Evolutionary conservation across 2,888 invertebrate genomes (phyloP), one percentile per base, ranked within the genome.

Genomic region (Stenolophus ochropezus): DNA sequence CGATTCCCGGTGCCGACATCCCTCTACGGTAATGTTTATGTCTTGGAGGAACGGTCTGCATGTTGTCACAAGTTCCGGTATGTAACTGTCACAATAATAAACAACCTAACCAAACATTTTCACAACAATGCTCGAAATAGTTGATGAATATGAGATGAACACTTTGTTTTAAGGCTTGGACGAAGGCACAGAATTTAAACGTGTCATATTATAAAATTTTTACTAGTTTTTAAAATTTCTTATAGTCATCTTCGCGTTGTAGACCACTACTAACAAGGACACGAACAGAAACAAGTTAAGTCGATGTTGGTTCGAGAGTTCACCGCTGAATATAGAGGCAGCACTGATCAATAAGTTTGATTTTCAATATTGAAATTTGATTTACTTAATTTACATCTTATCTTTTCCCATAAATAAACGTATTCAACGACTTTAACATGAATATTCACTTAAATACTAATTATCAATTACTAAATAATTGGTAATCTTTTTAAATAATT

Each of bases 41-140:
- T 65, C 83, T 75, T 18, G 83, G 83, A 49, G 83, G 83, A 56
- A 82, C 83, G 6, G 83, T 79, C 74, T 83, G 83, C 83, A 83
- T 83, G 65, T 73, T 82, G 42, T 21, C 16, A 42, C 49, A 78
- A 42, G 27, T 75, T 75, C 27, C 49, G 74, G 49, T 49, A 23
- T 47, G 47, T 25, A 14, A 42, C 33, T 71, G 42, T 74, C 21
- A 78, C 47, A 65, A 49, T 49, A 78, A 61, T 25, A 20, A 78
- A 71, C 33, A 71, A 65, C 65, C 78, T 78, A 78, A 78, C 78
- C 78, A 78, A 78, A 78, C 78, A 65, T 78, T 78, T 78, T 21
- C 33, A 42, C 4, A 11, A 42, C 4, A 42, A 11, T 6, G 33
- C 11, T 42, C 6, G 33, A 42, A 20, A 65, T 33, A 51, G 47